Base-by-base conservation (phyloP, 2,797 vertebrate species). In the Petrocephalus schoutedeni region DNA sequence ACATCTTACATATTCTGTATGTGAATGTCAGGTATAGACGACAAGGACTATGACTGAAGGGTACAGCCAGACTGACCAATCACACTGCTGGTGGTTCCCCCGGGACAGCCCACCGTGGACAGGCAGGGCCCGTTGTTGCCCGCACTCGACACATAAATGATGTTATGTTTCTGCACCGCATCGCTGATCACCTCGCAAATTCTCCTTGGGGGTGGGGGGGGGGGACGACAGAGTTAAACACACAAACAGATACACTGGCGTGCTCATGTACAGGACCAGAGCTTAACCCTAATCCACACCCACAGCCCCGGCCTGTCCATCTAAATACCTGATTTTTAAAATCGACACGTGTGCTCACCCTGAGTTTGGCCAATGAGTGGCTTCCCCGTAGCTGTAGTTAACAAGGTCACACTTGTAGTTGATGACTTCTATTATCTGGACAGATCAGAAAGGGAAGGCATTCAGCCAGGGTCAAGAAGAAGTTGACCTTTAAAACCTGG, bases 341-440 rank as follows among this genome's bases (percentile, higher is more conserved):
- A 12, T 49, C 32, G 32, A 6, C 10, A 28, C 28, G n/a, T 5
- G 45, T 32, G 94, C 97, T 96, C 90, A 99, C 98, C 98, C 98
- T 88, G 98, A 97, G 95, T 99, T 99, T 87, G 98, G 98, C 98
- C 98, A 99, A 89, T 99, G 98, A 21, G 98, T 99, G 84, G 98
- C 98, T 94, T 99, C 98, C 67, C 98, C 98, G 41, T 99, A 99
- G 92, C 98, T 99, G 88, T 99, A 99, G 95, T 99, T 99, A 90
- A 99, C 97, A 90, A 99, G 96, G 93, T 99, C 98, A 95, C 98
- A 99, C 89, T 99, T 99, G 92, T 99, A 97, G 94, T 97, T 99
- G 93, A 99, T 98, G 89, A 97, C 96, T 95, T 99, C 98, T 93
- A 99, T 99, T 97, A 99, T 98, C 98, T 99, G 93, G 87, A 67